A percentile compares a stretch with the other conserved stretches of the same genome.
Conservation (phyloP, 2,888 invertebrate species). For the Ophion obscuratus region DNA sequence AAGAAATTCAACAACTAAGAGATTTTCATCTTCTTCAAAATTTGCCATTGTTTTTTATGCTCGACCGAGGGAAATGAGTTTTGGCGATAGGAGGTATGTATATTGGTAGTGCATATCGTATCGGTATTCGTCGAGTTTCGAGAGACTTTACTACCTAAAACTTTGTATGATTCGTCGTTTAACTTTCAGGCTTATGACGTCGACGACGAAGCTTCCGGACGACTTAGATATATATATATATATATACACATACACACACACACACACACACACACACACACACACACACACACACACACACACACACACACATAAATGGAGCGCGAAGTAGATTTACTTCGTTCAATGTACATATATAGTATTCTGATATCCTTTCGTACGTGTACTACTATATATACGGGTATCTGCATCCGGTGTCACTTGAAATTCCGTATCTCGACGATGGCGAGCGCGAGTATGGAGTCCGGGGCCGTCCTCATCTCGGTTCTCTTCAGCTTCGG, state of each 20-base stretch:
- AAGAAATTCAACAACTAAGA: neutral
- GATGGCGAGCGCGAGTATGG: constrained; percentile 50
- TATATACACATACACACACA: neutral
- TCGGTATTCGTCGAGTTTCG: constrained; percentile 49
- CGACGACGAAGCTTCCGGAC: constrained; percentile 25
- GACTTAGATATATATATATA: neutral
- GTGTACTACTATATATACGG: constrained; percentile 17
- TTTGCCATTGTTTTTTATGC: constrained; percentile 27
- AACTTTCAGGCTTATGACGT: constrained; percentile 59
- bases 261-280: too few relatives aligned
- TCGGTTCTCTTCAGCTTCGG: constrained; percentile 36
- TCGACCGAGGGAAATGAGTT: constrained; percentile 32
- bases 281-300: too few relatives aligned
- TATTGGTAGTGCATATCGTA: constrained; percentile 49
- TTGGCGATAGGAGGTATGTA: constrained; percentile 16
- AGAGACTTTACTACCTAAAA: constrained; percentile 55
- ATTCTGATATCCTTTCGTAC: constrained; percentile 7
- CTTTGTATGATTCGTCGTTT: constrained; percentile 60
- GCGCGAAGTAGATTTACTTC: constrained; percentile 34
- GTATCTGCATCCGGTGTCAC: constrained; percentile 64
- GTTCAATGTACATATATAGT: constrained; percentile 4
- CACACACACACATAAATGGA: neutral
- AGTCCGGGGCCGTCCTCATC: constrained; percentile 44
- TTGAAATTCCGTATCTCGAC: constrained; percentile 66
- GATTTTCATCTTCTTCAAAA: neutral